Percentiles rank a stretch among this genome's conserved stretches.
phyloP scores from a whole-genome alignment of 2,797 vertebrate species.

The Podarcis siculus region DNA sequence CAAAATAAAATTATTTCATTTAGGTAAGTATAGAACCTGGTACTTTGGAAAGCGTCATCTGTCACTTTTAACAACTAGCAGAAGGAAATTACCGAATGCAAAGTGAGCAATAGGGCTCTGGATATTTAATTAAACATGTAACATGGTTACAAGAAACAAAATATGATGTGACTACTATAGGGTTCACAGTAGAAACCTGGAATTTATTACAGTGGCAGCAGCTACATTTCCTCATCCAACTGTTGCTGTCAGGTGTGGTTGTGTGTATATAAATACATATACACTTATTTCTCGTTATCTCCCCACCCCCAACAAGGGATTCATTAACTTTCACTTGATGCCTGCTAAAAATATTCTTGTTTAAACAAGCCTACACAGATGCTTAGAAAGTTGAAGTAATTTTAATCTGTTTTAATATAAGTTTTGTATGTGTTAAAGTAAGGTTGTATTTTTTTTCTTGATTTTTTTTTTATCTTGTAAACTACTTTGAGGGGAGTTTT shows the following conservation, averaged over 20 bases:
- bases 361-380: no score
- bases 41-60: not conserved
- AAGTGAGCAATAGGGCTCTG: not conserved
- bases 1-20: slow-evolving; percentile 3
- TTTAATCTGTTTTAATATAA: no score
- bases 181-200: not conserved
- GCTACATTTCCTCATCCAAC: not conserved
- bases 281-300: not conserved
- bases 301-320: not conserved
- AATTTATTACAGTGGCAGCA: not conserved
- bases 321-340: not conserved
- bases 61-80: not conserved
- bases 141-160: not conserved
- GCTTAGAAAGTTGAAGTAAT: no score
- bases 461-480: no score
- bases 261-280: not conserved
- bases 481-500: no score
- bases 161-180: not conserved
- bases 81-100: not conserved
- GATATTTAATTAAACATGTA: slow-evolving; percentile 8
- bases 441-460: no score
- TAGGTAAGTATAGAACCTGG: slow-evolving; percentile 8
- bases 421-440: no score
- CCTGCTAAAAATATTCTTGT: no score
- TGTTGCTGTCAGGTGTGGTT: not conserved